Evolutionary conservation across 1,140 invertebrate genomes (phyloP).

Genomic region (Hyphantria cunea): DNA sequence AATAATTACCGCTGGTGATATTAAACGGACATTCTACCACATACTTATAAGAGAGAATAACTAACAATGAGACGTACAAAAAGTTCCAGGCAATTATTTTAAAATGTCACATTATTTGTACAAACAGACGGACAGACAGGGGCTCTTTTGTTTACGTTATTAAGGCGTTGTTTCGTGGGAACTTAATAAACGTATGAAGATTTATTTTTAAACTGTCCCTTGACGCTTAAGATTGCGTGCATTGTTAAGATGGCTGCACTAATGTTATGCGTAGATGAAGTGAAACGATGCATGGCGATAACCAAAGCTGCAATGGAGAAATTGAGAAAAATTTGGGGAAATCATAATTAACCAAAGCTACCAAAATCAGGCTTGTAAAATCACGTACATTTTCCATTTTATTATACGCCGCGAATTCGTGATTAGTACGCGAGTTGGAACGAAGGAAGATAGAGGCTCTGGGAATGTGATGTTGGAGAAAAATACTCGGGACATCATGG

Average conservation of each 20-base stretch:
- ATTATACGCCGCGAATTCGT: no score
- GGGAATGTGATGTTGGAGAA: no score
- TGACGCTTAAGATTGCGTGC: background rate
- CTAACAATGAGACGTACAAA: slow-evolving; percentile 28
- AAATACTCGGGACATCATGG: no score
- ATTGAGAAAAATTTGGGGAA: no score
- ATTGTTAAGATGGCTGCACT: background rate
- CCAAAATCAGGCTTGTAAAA: no score
- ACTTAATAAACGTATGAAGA: slow-evolving; percentile 26
- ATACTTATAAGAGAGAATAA: slow-evolving; percentile 27
- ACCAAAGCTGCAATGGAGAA: no score
- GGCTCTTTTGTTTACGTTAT: slow-evolving; percentile 15
- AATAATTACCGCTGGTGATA: slow-evolving; percentile 24
- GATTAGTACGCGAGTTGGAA: no score
- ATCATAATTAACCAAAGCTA: no score
- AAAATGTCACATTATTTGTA: slow-evolving; percentile 36
- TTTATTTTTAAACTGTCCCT: slow-evolving; percentile 30
- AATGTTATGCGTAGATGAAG: background rate
- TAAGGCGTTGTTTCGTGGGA: slow-evolving; percentile 40
- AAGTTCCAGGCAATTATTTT: slow-evolving; percentile 36
- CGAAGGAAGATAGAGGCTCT: no score
- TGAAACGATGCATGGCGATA: no score
- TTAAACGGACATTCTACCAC: slow-evolving; percentile 35
- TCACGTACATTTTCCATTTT: no score
- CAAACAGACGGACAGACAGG: slow-evolving; percentile 5